Evolutionary conservation across 2,113 vertebrate genomes (phyloP), one percentile per base, ranked within the genome.

Genomic region (Gopherus evgoodei): DNA sequence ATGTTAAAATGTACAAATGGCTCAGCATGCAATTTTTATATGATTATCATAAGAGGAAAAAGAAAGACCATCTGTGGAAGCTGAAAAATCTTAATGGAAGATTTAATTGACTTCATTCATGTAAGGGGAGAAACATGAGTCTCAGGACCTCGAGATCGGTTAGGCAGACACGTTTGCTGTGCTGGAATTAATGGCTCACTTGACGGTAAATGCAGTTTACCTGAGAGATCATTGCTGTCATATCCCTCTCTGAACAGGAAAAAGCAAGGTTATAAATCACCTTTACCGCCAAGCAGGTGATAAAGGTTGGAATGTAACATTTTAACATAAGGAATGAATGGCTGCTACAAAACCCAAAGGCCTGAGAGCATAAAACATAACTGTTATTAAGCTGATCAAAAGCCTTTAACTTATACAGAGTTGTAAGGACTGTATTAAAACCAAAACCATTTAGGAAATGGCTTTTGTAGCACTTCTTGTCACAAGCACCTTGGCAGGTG

Each of bases 61-160:
- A 90, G 95, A 85, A 95, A 96, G 95, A 89, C 91, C 95, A 97
- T 95, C 96, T 97, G 96, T 94, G 91, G 86, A 95, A 96, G 89
- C 16, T 85, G 59, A 93, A 76, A 94, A 87, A 91, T 75, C 90
- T 96, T 97, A 96, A 98, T 93, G 93, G 90, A 94, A 95, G 88
- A 91, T 94, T 96, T 97, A 97, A 97, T 97, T 93, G 93, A 72
- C 93, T 96, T 94, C 97, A 97, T 98, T 96, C 95, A 93, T 98
- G 97, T 96, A 80, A 96, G 9, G 81, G 91, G 69, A 91, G 14
- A 82, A 35, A 52, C 62, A 90, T 2, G 21, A 81, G 59, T 86
- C 76, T 84, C 84, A 83, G 82, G 56, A 91, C 38, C 90, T 87
- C 87, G 84, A 94, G 83, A 94, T 57, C 62, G 42, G 92, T 76